Conservation (phyloP, 2,888 invertebrate genomes). For the Onthophagus sagittarius region DNA sequence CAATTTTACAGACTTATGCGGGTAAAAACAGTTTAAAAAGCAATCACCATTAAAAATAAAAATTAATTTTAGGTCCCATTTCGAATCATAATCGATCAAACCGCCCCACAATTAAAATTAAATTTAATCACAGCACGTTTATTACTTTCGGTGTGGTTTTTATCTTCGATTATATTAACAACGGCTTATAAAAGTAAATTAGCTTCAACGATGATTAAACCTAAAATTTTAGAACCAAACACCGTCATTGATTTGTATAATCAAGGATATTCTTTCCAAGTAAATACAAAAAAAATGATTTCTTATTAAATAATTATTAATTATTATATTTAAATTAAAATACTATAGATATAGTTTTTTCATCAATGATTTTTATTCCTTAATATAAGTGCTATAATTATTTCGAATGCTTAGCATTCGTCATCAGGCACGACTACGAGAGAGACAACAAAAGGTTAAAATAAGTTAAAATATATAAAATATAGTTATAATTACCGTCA, state of each 20-base stretch:
- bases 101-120: conserved; percentile 12
- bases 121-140: conserved; percentile 11
- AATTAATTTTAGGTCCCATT: conserved; percentile 15
- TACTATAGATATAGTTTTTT: too few relatives aligned
- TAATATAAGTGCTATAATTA: too few relatives aligned
- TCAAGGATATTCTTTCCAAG: conserved; percentile 19
- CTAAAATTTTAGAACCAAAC: conserved; percentile 28
- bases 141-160: conserved; percentile 20
- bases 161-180: conserved; percentile 28
- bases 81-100: conserved; percentile 17
- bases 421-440: too few relatives aligned
- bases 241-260: conserved; percentile 21
- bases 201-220: conserved; percentile 30
- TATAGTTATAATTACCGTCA: too few relatives aligned
- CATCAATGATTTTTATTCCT: too few relatives aligned
- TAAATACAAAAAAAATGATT: not conserved
- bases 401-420: too few relatives aligned
- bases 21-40: not conserved
- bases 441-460: too few relatives aligned
- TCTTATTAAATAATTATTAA: not conserved
- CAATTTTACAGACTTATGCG: not conserved
- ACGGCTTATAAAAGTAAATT: conserved; percentile 34
- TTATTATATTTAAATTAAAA: too few relatives aligned
- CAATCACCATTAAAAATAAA: not conserved
- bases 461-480: too few relatives aligned